A percentile compares a stretch with the other conserved stretches of the same genome.
phyloP scores from a whole-genome alignment of 2,797 vertebrate species.

The Ataeniobius toweri region DNA sequence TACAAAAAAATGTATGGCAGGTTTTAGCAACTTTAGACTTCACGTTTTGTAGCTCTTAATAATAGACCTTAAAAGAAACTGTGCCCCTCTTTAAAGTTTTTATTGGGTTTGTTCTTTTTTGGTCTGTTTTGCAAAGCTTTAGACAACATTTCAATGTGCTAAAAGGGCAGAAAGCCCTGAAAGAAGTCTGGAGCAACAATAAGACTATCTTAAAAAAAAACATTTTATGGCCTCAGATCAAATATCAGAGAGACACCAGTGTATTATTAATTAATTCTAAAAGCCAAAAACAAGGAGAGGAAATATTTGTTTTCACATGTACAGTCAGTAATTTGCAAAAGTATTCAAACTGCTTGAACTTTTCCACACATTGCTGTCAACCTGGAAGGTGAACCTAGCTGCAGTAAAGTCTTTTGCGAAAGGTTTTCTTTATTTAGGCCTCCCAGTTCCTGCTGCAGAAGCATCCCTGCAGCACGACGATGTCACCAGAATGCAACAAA shows the following conservation, averaged over 20 bases:
- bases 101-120: background rate
- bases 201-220: background rate
- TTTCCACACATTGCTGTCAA: background rate
- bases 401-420: no score
- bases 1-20: background rate
- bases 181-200: background rate
- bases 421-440: no score
- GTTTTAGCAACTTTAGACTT: background rate
- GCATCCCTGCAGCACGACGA: no score
- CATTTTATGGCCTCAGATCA: background rate
- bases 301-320: background rate
- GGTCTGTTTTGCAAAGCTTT: background rate
- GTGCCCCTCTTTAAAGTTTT: background rate
- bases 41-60: background rate
- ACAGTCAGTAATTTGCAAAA: background rate
- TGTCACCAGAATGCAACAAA: no score
- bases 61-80: background rate
- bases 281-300: background rate
- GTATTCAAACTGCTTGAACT: background rate
- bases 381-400: background rate
- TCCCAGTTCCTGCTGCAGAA: no score
- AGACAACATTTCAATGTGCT: no score
- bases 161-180: background rate
- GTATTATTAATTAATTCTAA: background rate
- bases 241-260: background rate